Evolutionary conservation across 2,888 invertebrate genomes (phyloP), one percentile per base, ranked within the genome.

Genomic region (Drosophila multiciliata): DNA sequence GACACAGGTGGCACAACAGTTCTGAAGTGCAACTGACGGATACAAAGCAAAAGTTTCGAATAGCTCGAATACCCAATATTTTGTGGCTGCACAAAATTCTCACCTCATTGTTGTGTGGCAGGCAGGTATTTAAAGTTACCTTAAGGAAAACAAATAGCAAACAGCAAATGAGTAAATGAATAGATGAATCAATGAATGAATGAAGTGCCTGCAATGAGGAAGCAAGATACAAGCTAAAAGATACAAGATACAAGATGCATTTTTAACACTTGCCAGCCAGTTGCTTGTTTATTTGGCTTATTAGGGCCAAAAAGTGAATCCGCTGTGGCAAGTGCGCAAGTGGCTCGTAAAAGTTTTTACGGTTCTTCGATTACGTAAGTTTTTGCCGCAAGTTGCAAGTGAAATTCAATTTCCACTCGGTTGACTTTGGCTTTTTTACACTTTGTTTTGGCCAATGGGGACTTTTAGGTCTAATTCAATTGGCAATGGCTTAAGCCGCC

Each of bases 1-100:
- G 88, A 85, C 84, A 85, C 84, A 89, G 83, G 87, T 89, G 71
- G 89, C 87, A 71, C 85, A 79, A 8, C 23, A 68, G 61, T 77
- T 67, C 63, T 66, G 55, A 76, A 71, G 61, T 73, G 73, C 76
- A 82, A 65, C 80, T 80, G 83, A 85, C 77, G 75, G 84, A 80
- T 80, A 67, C 71, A 73, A 82, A 77, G 63, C 83, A 85, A 82
- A 64, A 52, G 79, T 72, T 74, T 74, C 55, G 66, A 62, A 35
- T 33, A 68, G 62, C 48, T 15, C 26, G 2, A 35, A 8, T 23
- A 23, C 23, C 11, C 4, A 26, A 54, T 55, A 50, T 64, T 73
- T 66, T 60, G 61, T 63, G 75, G 75, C 23, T 53, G 53, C 40
- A 62, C 45, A 70, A 82, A 82, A 65, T 87, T 82, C 85, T 89